Evolutionary conservation across 1,140 invertebrate species (phyloP), one percentile per base, ranked within the genome.

Genomic region (Metopolophium dirhodum): DNA sequence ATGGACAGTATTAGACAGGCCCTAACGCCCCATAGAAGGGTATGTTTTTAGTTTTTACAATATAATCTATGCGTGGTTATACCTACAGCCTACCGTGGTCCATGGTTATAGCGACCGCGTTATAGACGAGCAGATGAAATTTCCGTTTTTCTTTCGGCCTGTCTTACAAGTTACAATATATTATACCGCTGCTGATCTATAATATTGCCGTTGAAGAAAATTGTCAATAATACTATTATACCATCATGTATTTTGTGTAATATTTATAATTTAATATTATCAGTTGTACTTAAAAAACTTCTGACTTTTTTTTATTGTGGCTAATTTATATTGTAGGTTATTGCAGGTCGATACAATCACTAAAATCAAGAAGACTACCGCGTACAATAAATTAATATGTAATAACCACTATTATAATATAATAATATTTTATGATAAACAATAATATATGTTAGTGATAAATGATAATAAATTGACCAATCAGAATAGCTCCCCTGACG

Each of bases 21-120:
- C 14, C 14, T 77, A 4, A n/a, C 4, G 18, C 18, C 14, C 14
- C n/a, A 4, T 0, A 3, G 30, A 18, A n/a, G 14, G 2, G 30
- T 77, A n/a, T 77, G 1, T n/a, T 77, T 77, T 77, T 77, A 77
- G 61, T 77, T 77, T 77, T 77, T 77, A 77, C 30, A 18, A 20
- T 77, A 20, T 77, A 77, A 77, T 77, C 30, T 77, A n/a, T 4
- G 61, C 0, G 26, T 68, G 26, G 11, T 11, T 68, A 14, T 30
- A 30, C 22, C 22, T 57, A 8, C 45, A 2, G 7, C 45, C 45
- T 47, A 47, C 45, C 45, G 9, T 47, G 45, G 41, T 41, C 45
- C 45, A 47, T 47, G 7, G 45, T 47, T 9, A 22, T 26, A 26
- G 8, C 26, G 7, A 30, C 57, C 23, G 8, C 26, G 57, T 9